Conservation (phyloP, 2,797 vertebrate genomes). For the Megalops cyprinoides region DNA sequence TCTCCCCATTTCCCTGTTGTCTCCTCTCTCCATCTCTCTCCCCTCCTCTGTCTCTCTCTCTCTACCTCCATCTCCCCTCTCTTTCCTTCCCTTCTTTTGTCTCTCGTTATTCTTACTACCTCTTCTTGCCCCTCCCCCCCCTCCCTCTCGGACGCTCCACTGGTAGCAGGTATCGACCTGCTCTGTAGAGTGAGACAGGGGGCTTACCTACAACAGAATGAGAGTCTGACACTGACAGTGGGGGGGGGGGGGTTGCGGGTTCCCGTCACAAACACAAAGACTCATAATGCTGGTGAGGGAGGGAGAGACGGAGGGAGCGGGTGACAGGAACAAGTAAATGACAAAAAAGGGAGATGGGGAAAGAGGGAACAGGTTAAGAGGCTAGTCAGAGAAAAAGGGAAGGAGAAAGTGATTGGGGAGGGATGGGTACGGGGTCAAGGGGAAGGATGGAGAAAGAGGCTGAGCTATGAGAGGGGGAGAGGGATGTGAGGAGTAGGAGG, state of each 20-base stretch:
- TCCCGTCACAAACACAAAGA: constrained; percentile 10
- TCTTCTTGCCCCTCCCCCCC: constrained; percentile 27
- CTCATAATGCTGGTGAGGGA: background rate
- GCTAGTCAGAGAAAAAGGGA: background rate
- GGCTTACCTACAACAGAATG: constrained; percentile 40
- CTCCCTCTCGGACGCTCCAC: constrained; percentile 20
- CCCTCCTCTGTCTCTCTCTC: background rate
- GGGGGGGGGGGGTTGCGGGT: constrained; percentile 32
- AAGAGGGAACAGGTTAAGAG: background rate
- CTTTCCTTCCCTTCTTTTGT: constrained; percentile 14
- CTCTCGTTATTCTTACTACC: constrained; percentile 33
- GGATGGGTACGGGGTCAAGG: background rate
- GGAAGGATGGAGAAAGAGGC: background rate
- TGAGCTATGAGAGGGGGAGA: no score
- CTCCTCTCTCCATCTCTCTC: background rate
- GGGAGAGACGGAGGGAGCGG: constrained; percentile 5
- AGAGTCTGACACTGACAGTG: constrained; percentile 34
- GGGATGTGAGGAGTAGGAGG: background rate
- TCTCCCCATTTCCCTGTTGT: no score
- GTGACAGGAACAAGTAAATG: background rate
- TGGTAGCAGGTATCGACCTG: constrained; percentile 29
- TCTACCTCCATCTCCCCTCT: background rate
- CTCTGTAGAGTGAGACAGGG: constrained; percentile 17
- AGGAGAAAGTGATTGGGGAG: background rate
- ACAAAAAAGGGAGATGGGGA: background rate